These are phyloP conservation scores for Sterna hirundo DNA, from an alignment of 2,113 vertebrate species.

Conservation along the genomic window DNA sequence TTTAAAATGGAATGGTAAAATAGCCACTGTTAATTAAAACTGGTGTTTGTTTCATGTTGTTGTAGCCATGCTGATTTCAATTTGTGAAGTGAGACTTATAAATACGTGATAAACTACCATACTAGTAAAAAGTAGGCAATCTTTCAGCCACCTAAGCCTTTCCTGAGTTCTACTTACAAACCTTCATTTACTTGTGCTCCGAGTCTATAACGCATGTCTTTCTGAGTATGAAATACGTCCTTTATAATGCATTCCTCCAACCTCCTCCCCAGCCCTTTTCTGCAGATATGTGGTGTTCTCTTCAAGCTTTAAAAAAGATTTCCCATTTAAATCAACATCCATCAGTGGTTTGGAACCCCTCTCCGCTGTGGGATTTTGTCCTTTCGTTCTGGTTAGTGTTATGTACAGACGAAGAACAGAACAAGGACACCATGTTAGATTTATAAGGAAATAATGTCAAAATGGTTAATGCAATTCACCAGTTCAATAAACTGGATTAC, in stretches of 20 bases:
- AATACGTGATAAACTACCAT: background rate
- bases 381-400: conserved; percentile 30
- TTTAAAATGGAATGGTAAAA: background rate
- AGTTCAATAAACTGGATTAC: conserved; percentile 76
- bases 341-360: background rate
- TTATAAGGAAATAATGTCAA: conserved; percentile 77
- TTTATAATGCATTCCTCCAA: background rate
- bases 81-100: background rate
- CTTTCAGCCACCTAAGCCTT: background rate
- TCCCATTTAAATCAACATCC: conserved; percentile 32
- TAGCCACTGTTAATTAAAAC: background rate
- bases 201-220: background rate
- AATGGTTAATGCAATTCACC: conserved; percentile 76
- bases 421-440: conserved; percentile 71
- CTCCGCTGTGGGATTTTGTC: background rate
- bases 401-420: conserved; percentile 48
- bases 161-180: background rate
- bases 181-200: background rate
- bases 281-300: background rate
- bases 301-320: conserved; percentile 7
- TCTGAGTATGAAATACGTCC: background rate
- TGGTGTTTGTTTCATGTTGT: background rate
- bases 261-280: background rate
- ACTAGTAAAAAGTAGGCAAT: background rate
- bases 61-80: background rate